phyloP scores from a whole-genome alignment of 1,140 invertebrate genomes.

The Apis florea region DNA sequence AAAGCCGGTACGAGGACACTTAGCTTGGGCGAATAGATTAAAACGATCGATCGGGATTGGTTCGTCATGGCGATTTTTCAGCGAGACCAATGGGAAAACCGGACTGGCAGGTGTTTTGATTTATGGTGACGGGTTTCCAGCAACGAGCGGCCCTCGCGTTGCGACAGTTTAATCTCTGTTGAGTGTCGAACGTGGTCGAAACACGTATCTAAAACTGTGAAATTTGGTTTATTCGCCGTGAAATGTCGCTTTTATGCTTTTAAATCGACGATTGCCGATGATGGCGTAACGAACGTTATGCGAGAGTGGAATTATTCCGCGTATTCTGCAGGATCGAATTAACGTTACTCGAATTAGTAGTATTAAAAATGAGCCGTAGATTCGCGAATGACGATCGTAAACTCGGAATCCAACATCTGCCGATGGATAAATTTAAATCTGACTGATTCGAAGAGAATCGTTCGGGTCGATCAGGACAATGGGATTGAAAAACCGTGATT shows the following conservation, averaged over 20 bases:
- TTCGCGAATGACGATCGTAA: constrained; percentile 72
- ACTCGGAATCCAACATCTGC: constrained; percentile 76
- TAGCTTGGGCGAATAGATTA: not conserved
- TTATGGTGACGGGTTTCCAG: constrained; percentile 1
- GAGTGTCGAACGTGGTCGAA: not conserved
- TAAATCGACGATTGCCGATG: too few species aligned
- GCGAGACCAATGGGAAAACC: not conserved
- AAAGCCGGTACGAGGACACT: not conserved
- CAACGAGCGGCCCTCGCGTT: not conserved
- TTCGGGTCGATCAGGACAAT: constrained; percentile 54
- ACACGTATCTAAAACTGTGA: not conserved
- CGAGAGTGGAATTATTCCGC: not conserved
- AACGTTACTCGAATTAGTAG: constrained; percentile 30
- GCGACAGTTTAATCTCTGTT: not conserved
- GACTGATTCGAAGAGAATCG: constrained; percentile 48
- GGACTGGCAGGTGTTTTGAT: not conserved
- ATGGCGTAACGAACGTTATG: too few species aligned
- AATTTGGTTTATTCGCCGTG: not conserved
- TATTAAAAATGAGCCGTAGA: constrained; percentile 73
- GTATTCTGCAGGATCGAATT: not conserved
- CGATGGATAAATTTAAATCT: constrained; percentile 77
- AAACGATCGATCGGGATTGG: not conserved
- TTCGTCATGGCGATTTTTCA: not conserved
- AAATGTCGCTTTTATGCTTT: not conserved
- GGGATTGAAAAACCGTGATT: constrained; percentile 3